Conservation (phyloP, 2,113 vertebrate genomes). For the Serinus canaria region DNA sequence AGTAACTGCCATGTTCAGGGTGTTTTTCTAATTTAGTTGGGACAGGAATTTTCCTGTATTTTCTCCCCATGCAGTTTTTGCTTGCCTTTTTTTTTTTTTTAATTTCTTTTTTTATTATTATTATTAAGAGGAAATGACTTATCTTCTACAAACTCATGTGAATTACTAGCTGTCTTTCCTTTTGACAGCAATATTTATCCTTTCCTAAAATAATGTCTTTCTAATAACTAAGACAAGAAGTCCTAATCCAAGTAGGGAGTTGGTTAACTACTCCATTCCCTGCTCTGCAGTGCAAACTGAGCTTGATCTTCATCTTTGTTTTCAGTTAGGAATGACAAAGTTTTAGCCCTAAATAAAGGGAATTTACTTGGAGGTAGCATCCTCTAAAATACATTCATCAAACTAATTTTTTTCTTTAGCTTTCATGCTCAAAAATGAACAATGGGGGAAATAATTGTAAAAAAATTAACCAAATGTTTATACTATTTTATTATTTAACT, state of each 20-base stretch:
- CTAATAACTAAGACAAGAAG: not conserved
- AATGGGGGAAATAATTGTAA: not conserved
- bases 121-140: not conserved
- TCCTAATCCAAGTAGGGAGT: not conserved
- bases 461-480: not conserved
- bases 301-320: not conserved
- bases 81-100: not conserved
- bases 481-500: not conserved
- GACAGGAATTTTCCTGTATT: not conserved
- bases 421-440: not conserved
- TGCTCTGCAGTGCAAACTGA: not conserved
- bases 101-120: not conserved
- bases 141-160: not conserved
- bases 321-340: not conserved
- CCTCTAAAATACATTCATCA: not conserved
- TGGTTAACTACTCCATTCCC: not conserved
- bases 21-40: not conserved
- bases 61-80: not conserved
- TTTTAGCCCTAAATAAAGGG: not conserved
- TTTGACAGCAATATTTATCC: not conserved
- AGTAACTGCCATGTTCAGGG: not conserved
- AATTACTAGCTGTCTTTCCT: not conserved
- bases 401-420: not conserved
- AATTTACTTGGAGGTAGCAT: not conserved
- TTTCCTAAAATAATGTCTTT: not conserved